These are phyloP conservation scores for Machaerirhynchus nigripectus DNA, from an alignment of 2,113 vertebrate genomes.

Conservation along the genomic window DNA sequence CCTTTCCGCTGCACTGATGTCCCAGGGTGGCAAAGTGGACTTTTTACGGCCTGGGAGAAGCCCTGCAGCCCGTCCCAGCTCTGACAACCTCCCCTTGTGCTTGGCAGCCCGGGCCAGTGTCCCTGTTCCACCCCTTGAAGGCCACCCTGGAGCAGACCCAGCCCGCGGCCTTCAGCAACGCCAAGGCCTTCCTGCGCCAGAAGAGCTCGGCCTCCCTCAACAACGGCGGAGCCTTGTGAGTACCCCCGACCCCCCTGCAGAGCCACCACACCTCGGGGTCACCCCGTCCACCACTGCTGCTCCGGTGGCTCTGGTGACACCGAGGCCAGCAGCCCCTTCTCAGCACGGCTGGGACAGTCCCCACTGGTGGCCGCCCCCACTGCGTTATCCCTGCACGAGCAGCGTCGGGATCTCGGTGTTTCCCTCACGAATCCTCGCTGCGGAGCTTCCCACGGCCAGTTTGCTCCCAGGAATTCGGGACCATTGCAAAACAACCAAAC, in stretches of 20 bases:
- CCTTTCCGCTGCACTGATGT: not conserved
- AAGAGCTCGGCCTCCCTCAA: slow-evolving; percentile 86
- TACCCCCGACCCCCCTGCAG: not conserved
- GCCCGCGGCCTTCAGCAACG: slow-evolving; percentile 67
- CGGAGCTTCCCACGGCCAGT: not conserved
- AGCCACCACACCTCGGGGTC: rapidly evolving
- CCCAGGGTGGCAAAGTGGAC: not conserved
- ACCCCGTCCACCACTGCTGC: rapidly evolving
- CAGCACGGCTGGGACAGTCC: rapidly evolving
- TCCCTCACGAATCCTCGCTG: not conserved
- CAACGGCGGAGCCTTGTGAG: slow-evolving; percentile 89
- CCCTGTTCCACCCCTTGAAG: slow-evolving; percentile 78
- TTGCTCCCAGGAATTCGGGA: not conserved
- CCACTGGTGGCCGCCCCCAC: rapidly evolving
- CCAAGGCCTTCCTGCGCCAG: slow-evolving; percentile 78
- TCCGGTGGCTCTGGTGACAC: not conserved
- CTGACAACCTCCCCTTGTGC: not conserved
- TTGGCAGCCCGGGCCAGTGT: slow-evolving; percentile 72
- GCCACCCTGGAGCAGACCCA: slow-evolving; percentile 81
- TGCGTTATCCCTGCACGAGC: not conserved
- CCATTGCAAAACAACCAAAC: not conserved
- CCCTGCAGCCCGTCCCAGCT: not conserved
- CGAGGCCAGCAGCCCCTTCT: not conserved
- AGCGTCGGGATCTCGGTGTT: rapidly evolving
- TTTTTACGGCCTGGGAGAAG: not conserved